Percentiles rank a stretch among this genome's conserved stretches.
Conservation (phyloP, 2,888 invertebrate species). For the Eretmocerus hayati region DNA sequence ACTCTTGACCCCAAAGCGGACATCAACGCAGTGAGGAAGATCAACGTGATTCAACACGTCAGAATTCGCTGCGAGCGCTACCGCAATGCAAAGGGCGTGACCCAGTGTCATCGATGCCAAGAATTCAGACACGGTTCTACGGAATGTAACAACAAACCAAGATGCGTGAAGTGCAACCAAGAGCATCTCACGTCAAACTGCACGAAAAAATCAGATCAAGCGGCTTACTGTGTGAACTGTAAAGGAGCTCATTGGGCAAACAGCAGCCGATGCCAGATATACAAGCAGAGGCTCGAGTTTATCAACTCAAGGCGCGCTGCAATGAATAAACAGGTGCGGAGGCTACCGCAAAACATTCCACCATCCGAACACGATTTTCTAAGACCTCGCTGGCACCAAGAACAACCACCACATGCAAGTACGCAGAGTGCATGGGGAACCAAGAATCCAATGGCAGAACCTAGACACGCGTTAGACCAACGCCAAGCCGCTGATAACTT, state of each 20-base stretch:
- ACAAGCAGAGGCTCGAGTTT: conserved; percentile 17
- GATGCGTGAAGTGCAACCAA: conserved; percentile 25
- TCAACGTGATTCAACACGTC: not conserved
- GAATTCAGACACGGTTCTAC: conserved; percentile 27
- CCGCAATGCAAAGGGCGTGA: conserved; percentile 17
- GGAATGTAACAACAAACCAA: conserved; percentile 20
- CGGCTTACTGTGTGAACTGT: conserved; percentile 28
- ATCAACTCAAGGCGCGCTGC: not conserved
- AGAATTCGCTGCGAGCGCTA: conserved; percentile 23
- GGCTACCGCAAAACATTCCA: not conserved
- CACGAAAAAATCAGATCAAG: conserved; percentile 13
- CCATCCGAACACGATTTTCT: not conserved
- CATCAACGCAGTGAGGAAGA: not conserved
- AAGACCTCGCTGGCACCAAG: not conserved
- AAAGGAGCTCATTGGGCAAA: conserved; percentile 26
- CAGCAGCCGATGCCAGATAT: conserved; percentile 21
- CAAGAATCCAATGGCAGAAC: not conserved
- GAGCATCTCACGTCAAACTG: conserved; percentile 27
- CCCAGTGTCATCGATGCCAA: conserved; percentile 31
- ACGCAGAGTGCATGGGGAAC: not conserved
- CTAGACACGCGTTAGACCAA: not conserved
- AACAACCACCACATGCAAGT: no score
- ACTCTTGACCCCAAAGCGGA: not conserved
- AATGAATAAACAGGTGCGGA: not conserved
- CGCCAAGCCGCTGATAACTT: not conserved